Base-by-base conservation (phyloP, 2,113 vertebrate genomes). In the Pygoscelis antarcticus region DNA sequence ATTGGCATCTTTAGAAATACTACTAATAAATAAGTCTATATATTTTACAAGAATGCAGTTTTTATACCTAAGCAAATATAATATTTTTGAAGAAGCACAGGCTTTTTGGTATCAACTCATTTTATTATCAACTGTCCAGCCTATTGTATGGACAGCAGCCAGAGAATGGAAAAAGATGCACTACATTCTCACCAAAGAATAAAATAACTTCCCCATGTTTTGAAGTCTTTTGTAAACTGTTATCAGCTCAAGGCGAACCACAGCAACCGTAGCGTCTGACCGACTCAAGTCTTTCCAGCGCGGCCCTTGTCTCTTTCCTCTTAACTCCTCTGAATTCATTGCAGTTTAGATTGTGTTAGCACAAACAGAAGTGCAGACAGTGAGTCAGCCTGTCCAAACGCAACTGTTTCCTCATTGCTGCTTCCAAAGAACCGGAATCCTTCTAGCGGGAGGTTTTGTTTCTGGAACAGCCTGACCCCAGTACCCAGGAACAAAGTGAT, bases 191-290 rank as follows among this genome's bases (percentile, higher is more conserved):
- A 79, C 10, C 16, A 52, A 49, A 62, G 20, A 65, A 42, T 19
- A 54, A 78, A 80, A 83, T 17, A 36, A 13, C 1, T 42, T 76
- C 26, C 14, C 6, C 2, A 4, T n/a, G 12, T 72, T 79, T 68
- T 82, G 30, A 71, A 76, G n/a, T 21, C 3, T 42, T 81, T 30
- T 38, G 7, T 44, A 72, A 95, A 55, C 29, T 38, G 10, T 36
- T 66, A 42, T 42, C 54, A 34, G 20, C n/a, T 76, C 22, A 82
- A 76, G 38, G 44, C 9, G 6, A 86, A 38, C 8, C 13, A 47
- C 68, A 42, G 7, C 1, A 16, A 49, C 30, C 3, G 0, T 21
- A 69, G 15, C 2, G 1, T 44, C 30, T 69, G n/a, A 68, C 6
- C 0, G 0, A 25, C 36, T 76, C 32, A 68, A 65, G 23, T 8